Conservation (phyloP, 2,113 vertebrate species). For the Peromyscus leucopus region DNA sequence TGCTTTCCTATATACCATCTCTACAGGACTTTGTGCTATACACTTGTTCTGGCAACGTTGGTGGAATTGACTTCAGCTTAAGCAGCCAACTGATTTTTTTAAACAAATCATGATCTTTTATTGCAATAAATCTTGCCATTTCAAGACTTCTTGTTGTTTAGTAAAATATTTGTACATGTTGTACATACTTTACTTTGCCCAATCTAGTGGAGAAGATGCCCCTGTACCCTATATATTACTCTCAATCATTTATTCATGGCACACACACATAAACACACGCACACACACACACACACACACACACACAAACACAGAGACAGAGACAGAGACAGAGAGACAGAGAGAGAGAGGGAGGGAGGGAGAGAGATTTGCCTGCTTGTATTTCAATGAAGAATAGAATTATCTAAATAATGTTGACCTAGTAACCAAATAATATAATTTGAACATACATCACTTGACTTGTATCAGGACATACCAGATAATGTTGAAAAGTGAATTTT, state of each 20-base stretch:
- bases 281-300: too few relatives aligned
- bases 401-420: not conserved
- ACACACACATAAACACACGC: too few relatives aligned
- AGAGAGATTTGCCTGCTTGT: not conserved
- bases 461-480: not conserved
- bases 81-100: not conserved
- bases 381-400: not conserved
- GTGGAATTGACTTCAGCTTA: not conserved
- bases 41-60: not conserved
- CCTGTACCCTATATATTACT: not conserved
- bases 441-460: not conserved
- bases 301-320: too few relatives aligned
- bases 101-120: too few relatives aligned
- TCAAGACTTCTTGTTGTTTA: not conserved
- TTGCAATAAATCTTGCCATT: too few relatives aligned
- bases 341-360: not conserved
- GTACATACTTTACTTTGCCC: not conserved
- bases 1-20: not conserved
- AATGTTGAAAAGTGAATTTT: not conserved
- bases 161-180: not conserved
- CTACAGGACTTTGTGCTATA: not conserved
- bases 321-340: not conserved
- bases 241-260: not conserved
- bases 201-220: rapidly evolving
- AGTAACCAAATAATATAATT: not conserved